Evolutionary conservation across 2,797 vertebrate species (phyloP).

Genomic region (Enteromius paludinosus): DNA sequence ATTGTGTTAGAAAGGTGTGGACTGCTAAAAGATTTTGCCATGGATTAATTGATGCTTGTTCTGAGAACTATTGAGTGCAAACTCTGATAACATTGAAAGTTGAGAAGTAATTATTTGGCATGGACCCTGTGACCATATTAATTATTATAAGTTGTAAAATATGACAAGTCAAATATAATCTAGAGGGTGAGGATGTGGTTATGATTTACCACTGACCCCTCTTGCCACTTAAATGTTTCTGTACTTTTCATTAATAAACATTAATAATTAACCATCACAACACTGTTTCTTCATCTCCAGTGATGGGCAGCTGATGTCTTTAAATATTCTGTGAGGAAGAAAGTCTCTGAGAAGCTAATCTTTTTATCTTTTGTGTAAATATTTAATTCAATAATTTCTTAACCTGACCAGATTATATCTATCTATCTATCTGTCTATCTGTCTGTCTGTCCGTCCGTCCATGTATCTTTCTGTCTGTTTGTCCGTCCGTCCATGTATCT

Average conservation of each 20-base stretch:
- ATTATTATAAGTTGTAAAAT: not conserved
- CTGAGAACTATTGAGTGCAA: not conserved
- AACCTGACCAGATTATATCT: no score
- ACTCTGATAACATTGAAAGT: conserved; percentile 37
- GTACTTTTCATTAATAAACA: not conserved
- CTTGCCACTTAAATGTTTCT: not conserved
- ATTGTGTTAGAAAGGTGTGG: not conserved
- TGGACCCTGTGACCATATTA: conserved; percentile 21
- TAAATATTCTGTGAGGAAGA: not conserved
- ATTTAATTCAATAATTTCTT: not conserved
- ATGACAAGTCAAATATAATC: conserved; percentile 34
- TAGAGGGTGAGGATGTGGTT: not conserved
- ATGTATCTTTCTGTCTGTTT: no score
- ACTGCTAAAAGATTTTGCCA: not conserved
- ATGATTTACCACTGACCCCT: conserved; percentile 2
- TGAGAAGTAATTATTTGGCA: conserved; percentile 21
- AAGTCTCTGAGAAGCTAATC: not conserved
- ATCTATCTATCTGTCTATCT: no score
- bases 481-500: no score
- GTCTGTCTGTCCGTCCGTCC: no score
- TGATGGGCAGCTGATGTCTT: not conserved
- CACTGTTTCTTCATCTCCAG: not conserved
- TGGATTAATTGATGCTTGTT: not conserved
- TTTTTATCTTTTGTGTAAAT: not conserved
- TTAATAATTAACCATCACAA: conserved; percentile 6